Evolutionary conservation across 2,113 vertebrate species (phyloP).

Genomic region (Pterocles orientalis): DNA sequence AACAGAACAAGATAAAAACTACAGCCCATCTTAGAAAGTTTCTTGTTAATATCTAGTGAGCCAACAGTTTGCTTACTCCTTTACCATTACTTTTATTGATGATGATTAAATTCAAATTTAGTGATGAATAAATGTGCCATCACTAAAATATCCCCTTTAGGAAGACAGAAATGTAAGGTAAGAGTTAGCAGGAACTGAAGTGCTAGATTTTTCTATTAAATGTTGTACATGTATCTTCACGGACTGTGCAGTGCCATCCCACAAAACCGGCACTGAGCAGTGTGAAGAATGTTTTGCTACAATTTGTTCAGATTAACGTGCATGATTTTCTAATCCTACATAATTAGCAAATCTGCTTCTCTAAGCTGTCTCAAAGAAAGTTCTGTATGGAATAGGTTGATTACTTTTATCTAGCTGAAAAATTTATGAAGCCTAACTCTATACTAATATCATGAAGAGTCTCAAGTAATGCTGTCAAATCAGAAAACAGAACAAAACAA

Average conservation of each 20-base stretch:
- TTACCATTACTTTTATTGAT: neutral
- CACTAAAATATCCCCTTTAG: neutral
- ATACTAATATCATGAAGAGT: neutral
- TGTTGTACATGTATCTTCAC: neutral
- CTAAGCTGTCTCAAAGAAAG: neutral
- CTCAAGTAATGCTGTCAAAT: conserved; percentile 11
- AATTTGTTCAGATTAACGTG: conserved; percentile 26
- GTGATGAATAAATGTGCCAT: neutral
- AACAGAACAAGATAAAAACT: conserved; percentile 25
- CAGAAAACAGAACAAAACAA: neutral
- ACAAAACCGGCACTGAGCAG: neutral
- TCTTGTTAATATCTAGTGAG: conserved; percentile 27
- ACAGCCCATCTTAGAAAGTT: neutral
- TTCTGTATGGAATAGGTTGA: neutral
- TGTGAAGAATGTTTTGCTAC: neutral
- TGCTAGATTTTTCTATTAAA: neutral
- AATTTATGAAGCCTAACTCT: neutral
- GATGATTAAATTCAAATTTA: neutral
- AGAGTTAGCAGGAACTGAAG: neutral
- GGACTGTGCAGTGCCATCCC: neutral
- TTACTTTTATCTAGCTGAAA: conserved; percentile 39
- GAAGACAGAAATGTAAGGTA: neutral
- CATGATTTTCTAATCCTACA: conserved; percentile 13
- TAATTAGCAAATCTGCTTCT: conserved; percentile 28
- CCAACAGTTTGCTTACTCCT: neutral